A percentile compares a stretch with the other conserved stretches of the same genome.
Conservation (phyloP, 2,888 invertebrate species). For the Xestia c-nigrum region DNA sequence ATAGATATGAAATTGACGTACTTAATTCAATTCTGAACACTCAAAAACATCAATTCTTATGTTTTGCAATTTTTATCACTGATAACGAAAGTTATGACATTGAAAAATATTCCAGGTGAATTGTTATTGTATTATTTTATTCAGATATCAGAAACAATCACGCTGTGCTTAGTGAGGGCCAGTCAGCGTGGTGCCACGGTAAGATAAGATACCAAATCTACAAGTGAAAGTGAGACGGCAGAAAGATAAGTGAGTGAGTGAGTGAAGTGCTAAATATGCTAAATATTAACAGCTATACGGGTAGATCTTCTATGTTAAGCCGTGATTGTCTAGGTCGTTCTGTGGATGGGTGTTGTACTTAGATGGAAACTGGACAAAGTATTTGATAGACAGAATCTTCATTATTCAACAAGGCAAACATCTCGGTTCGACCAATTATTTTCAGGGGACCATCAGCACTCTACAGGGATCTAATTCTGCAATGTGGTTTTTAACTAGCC, state of each 20-base stretch:
- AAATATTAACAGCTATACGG: not conserved
- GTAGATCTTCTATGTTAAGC: not conserved
- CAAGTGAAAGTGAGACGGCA: not conserved
- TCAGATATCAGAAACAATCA: not conserved
- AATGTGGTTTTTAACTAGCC: too few relatives aligned
- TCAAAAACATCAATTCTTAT: not conserved
- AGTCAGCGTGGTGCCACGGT: not conserved
- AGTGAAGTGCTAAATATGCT: not conserved
- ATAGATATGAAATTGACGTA: not conserved
- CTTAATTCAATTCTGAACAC: not conserved
- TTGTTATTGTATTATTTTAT: constrained; percentile 1
- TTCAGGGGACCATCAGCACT: too few relatives aligned
- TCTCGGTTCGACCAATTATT: not conserved
- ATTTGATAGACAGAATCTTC: not conserved
- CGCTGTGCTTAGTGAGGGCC: not conserved
- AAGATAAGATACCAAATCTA: not conserved
- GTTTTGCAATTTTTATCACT: not conserved
- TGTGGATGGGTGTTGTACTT: not conserved
- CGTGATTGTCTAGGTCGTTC: not conserved
- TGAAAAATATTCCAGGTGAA: not conserved
- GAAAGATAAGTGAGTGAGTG: not conserved
- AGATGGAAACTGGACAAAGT: not conserved
- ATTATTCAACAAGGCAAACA: not conserved
- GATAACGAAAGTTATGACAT: constrained; percentile 7
- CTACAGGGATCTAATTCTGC: too few relatives aligned